A percentile compares a stretch with the other conserved stretches of the same genome.
Conservation (phyloP, 2,888 invertebrate genomes). For the Sarcophaga subvicina region DNA sequence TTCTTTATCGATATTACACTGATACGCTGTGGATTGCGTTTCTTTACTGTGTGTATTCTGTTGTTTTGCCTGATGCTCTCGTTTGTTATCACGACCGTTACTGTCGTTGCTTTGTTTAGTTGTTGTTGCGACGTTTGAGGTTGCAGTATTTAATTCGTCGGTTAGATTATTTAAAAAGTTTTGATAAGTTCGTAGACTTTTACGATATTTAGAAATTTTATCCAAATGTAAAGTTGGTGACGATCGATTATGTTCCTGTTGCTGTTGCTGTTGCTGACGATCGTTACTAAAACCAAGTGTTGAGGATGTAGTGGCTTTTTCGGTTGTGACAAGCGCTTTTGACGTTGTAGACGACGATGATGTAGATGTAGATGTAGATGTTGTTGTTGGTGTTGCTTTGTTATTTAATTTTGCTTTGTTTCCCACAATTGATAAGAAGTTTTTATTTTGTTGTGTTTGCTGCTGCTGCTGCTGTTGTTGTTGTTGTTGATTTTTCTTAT, state of each 20-base stretch:
- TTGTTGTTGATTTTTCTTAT: constrained; percentile 66
- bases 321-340: constrained; percentile 26
- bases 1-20: constrained; percentile 55
- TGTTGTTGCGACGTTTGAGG: constrained; percentile 26
- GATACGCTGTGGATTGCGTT: constrained; percentile 44
- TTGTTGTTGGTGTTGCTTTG: constrained; percentile 59
- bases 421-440: constrained; percentile 72
- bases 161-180: constrained; percentile 64
- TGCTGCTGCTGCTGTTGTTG: constrained; percentile 49
- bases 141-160: constrained; percentile 44
- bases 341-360: constrained; percentile 53
- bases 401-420: constrained; percentile 71
- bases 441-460: constrained; percentile 62
- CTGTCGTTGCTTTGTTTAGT: constrained; percentile 62
- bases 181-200: constrained; percentile 75
- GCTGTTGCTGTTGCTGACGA: constrained; percentile 21
- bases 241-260: constrained; percentile 38
- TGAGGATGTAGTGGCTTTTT: constrained; percentile 49
- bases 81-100: constrained; percentile 41
- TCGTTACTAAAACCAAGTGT: neutral
- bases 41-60: constrained; percentile 35
- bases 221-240: constrained; percentile 65
- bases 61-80: constrained; percentile 46
- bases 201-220: constrained; percentile 75
- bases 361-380: constrained; percentile 52